Base-by-base conservation (phyloP, 92 coral and sea anemone genomes). In the Epizoanthus stellaris region DNA sequence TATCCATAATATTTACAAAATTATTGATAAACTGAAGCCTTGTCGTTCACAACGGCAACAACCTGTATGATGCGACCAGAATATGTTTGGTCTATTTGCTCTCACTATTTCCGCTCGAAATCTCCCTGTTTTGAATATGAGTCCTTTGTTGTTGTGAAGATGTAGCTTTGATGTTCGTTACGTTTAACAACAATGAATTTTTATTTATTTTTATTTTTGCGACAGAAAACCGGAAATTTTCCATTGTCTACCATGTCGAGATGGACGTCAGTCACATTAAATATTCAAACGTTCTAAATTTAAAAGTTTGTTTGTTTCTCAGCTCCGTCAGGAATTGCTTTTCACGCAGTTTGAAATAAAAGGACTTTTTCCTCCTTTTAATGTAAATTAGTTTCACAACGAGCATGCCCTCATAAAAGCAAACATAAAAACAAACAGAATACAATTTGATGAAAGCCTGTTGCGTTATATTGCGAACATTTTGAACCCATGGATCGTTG, bases 41-140 rank as follows among this genome's bases (percentile, higher is more conserved):
- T 30, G 1, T 2, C 36, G 36, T 30, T 30, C 36, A 30, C 36
- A 30, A 30, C 36, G n/a, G n/a, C 34, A 30, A 30, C 34, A 30
- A 30, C 34, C 34, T 49, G 9, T 12, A 49, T 6, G 14, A 49
- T 49, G 8, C 64, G 40, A 16, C 23, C 15, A 7, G 0, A 56
- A 25, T 21, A 25, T 60, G 39, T 58, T 60, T 36, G 19, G 36
- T 77, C 40, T 12, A 4, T 3, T 39, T 39, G 19, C 13, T 59
- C 20, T 59, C 40, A 17, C 56, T 19, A 36, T 23, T 60, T 61
- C 82, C 70, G 82, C 39, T 62, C 20, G 30, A 77, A 77, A 61
- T 42, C 40, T 42, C 23, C 20, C 12, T 79, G 70, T 79, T 79
- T 79, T 79, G 57, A 70, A 79, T 62, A 38, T 63, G 83, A 39